Percentiles rank a stretch among this genome's conserved stretches.
phyloP scores from a whole-genome alignment of 2,888 invertebrate genomes.

The Oxycera nigricornis region DNA sequence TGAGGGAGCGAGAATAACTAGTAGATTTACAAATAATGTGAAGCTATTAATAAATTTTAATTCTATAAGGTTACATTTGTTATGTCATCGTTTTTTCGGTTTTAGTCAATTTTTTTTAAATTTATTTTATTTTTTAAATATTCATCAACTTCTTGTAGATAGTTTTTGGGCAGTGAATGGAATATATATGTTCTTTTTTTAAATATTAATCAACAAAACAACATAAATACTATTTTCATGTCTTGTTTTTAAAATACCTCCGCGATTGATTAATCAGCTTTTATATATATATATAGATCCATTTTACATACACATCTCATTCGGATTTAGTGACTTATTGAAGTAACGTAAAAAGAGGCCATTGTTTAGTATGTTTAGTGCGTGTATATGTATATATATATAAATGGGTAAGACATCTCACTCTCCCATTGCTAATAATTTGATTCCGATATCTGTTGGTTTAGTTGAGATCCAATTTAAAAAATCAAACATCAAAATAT shows the following conservation, averaged over 20 bases:
- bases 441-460: neutral
- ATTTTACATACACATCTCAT: neutral
- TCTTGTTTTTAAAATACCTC: constrained; percentile 27
- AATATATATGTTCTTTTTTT: constrained; percentile 44
- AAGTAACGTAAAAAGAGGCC: constrained; percentile 39
- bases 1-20: neutral
- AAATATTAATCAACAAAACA: constrained; percentile 44
- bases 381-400: too few relatives aligned
- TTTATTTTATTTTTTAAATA: constrained; percentile 9
- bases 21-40: neutral
- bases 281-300: neutral
- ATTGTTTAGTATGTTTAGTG: constrained; percentile 25
- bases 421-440: too few relatives aligned
- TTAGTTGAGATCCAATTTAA: too few relatives aligned
- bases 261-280: constrained; percentile 7
- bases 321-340: constrained; percentile 29
- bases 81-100: neutral
- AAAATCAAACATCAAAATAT: too few relatives aligned
- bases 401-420: too few relatives aligned
- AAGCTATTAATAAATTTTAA: neutral
- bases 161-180: constrained; percentile 46
- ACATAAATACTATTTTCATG: constrained; percentile 33
- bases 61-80: neutral
- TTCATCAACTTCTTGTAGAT: constrained; percentile 24
- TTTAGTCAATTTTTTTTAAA: constrained; percentile 7